These are phyloP conservation scores for Kryptopterus vitreolus DNA, from an alignment of 2,797 vertebrate genomes.

Conservation along the genomic window DNA sequence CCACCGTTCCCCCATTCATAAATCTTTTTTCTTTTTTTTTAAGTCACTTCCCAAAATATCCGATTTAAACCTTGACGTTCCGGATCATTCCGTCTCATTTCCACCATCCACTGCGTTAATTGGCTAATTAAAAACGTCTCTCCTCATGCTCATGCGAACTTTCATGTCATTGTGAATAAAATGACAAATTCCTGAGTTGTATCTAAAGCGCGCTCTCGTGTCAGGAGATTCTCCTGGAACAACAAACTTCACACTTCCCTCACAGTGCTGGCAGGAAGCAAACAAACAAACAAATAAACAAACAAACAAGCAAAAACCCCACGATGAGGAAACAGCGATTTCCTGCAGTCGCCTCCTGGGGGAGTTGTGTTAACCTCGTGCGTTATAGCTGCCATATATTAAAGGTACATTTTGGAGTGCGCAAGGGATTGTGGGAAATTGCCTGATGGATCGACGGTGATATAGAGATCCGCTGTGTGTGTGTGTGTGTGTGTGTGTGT, in stretches of 20 bases:
- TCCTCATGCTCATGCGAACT: not conserved
- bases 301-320: not conserved
- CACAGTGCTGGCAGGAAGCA: not conserved
- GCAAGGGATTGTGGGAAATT: constrained; percentile 50
- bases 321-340: constrained; percentile 26
- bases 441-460: constrained; percentile 43
- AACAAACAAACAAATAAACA: not conserved
- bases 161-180: not conserved
- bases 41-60: not conserved
- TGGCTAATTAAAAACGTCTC: not conserved
- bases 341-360: constrained; percentile 14
- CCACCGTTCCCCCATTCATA: too few species aligned
- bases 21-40: not conserved
- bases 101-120: not conserved
- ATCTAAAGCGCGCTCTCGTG: not conserved
- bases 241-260: not conserved
- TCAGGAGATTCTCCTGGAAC: not conserved
- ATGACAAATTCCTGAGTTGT: not conserved
- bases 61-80: not conserved
- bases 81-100: not conserved
- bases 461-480: constrained; percentile 26
- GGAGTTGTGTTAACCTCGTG: constrained; percentile 35
- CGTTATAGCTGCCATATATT: constrained; percentile 34
- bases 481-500: not conserved
- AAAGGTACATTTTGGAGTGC: constrained; percentile 29